Base-by-base conservation (phyloP, 2,888 invertebrate species). In the Nomada ruficornis region DNA sequence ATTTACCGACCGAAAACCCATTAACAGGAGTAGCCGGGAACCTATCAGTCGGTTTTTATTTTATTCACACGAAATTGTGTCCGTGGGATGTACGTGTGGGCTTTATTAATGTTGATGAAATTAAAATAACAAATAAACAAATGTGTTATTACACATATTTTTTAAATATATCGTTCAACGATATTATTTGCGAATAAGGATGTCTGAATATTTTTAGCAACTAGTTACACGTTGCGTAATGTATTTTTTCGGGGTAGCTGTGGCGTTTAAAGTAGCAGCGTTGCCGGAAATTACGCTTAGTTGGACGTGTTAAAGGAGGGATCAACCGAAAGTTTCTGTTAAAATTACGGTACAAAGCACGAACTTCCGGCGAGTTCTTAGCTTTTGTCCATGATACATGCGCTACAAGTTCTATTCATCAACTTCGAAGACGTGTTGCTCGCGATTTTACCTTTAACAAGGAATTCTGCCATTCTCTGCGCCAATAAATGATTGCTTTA, bases 381-480 rank as follows among this genome's bases (percentile, higher is more conserved):
- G 55, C 62, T 67, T 74, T 67, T 67, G 67, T 67, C 15, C 36
- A 36, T 50, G 62, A 62, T 74, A 60, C 77, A 54, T 36, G 29
- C 7, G 7, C 23, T 13, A 36, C 23, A 60, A 55, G n/a, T 26
- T 52, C 59, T 18, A 60, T 77, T 77, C 74, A 23, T 74, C 47
- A 23, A 62, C 54, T 74, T 54, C 13, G 54, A 29, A 47, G 23
- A 55, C 60, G 47, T 67, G 23, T 74, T 13, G 52, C 20, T 64
- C 47, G 65, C 73, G 60, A 36, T 78, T 65, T n/a, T 52, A 50
- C 69, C 59, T 29, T 55, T 18, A 10, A 15, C 13, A n/a, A 7
- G 26, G 52, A 11, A 36, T 20, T 69, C 26, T 57, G 4, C 42
- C 44, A 20, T 20, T n/a, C 59, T 50, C 2, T 2, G 0, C 3